Evolutionary conservation across 2,888 invertebrate species (phyloP).

Genomic region (Ecliptopera silaceata): DNA sequence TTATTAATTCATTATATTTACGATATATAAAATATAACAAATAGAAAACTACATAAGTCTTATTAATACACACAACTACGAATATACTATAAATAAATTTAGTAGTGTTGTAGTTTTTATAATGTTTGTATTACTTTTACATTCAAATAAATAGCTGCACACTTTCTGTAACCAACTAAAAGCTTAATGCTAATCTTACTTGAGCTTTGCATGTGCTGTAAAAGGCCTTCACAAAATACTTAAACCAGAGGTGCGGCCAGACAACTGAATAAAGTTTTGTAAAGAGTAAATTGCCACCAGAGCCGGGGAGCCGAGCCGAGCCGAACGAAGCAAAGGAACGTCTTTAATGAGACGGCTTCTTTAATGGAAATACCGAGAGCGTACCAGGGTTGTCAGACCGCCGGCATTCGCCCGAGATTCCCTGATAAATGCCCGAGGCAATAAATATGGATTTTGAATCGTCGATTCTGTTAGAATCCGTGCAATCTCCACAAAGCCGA

Average conservation of each 20-base stretch:
- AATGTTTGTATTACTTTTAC: too few relatives aligned
- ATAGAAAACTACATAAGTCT: too few relatives aligned
- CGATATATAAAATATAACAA: neutral
- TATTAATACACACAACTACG: neutral
- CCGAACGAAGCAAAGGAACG: constrained; percentile 55
- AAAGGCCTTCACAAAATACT: constrained; percentile 24
- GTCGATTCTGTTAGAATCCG: constrained; percentile 25
- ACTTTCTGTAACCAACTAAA: constrained; percentile 1
- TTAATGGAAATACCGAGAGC: constrained; percentile 75
- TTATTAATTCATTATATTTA: neutral
- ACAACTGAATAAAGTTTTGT: constrained; percentile 74
- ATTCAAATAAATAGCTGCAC: neutral
- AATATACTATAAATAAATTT: too few relatives aligned
- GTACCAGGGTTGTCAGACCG: constrained; percentile 51
- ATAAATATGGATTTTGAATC: constrained; percentile 32
- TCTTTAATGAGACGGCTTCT: constrained; percentile 78
- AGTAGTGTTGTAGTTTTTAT: too few relatives aligned
- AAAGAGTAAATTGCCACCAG: constrained; percentile 71
- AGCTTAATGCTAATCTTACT: constrained; percentile 16
- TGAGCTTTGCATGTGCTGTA: constrained; percentile 10
- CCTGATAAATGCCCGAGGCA: constrained; percentile 28
- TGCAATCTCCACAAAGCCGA: constrained; percentile 19
- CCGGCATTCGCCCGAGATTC: constrained; percentile 30
- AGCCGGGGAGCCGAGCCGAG: constrained; percentile 18
- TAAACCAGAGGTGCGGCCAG: constrained; percentile 15